Base-by-base conservation (phyloP, 2,888 invertebrate genomes). In the Cataglyphis albicans region DNA sequence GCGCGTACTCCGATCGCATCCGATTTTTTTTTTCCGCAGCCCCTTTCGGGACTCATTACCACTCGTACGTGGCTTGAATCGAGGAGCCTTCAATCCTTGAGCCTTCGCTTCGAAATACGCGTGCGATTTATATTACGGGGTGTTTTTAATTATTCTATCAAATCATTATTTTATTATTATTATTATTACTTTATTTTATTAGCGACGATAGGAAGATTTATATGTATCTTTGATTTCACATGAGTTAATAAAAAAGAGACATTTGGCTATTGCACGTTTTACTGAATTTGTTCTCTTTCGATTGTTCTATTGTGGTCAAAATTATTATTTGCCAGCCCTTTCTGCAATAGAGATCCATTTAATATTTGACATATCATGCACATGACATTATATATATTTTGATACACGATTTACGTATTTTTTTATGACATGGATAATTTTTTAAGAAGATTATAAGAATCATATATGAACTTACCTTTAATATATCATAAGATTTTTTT, bases 1-100 rank as follows among this genome's bases (percentile, higher is more conserved):
- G 83, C 85, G 74, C 82, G 63, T 82, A 73, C 70, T 74, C 84
- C 80, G 86, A 67, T 65, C 82, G 70, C 83, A 75, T 76, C 83
- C 68, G 73, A 82, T 32, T 72, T 65, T 68, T 78, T 68, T 78
- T 68, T 63, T 44, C 63, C 52, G 9, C 61, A 52, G n/a, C 35
- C 7, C 65, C 52, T 81, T 86, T 80, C 78, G 72, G 68, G 68
- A 35, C 59, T 80, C 72, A 59, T 72, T 72, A 80, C 44, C 59
- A 12, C 44, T 44, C 12, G 70, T 44, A 59, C 59, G 59, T 25
- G 38, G 41, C 44, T 5, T 12, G 72, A 21, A 70, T 55, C 57
- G 41, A 44, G 32, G 32, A n/a, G n/a, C n/a, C n/a, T n/a, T n/a
- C n/a, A n/a, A 78, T 35, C 59, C 73, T 59, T 18, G 78, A 76